These are phyloP conservation scores for Trachythela sp. DNA, from an alignment of 64 coral and sea anemone species.

Conservation along the genomic window DNA sequence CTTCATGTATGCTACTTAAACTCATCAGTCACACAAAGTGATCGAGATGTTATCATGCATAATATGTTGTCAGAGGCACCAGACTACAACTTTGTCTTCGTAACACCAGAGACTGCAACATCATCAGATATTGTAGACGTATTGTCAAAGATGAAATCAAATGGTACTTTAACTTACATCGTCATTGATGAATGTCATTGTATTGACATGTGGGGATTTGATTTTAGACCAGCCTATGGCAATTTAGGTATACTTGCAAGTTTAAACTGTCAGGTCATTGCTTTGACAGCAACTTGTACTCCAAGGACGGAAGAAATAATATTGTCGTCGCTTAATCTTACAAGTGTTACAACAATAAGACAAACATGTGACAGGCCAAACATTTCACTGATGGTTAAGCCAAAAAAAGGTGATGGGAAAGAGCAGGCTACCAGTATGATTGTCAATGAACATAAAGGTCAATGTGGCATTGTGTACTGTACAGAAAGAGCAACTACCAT, in stretches of 20 bases:
- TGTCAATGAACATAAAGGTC: background rate
- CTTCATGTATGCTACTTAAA: no score
- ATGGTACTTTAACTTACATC: background rate
- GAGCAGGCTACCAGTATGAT: background rate
- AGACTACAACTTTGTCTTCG: no score
- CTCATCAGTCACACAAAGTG: no score
- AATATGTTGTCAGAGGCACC: no score
- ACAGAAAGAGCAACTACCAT: background rate
- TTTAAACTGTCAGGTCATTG: background rate
- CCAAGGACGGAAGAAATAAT: background rate
- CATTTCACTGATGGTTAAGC: background rate
- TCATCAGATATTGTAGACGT: background rate
- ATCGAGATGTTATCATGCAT: no score
- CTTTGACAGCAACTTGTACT: background rate
- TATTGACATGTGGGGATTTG: slow-evolving; percentile 18
- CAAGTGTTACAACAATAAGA: background rate
- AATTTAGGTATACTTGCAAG: background rate
- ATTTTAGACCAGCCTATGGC: background rate
- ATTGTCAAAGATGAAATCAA: background rate
- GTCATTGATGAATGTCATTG: background rate
- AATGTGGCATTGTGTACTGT: background rate
- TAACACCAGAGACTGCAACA: no score
- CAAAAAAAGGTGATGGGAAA: background rate
- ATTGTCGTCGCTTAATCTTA: background rate
- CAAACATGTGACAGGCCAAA: background rate